A percentile compares a stretch with the other conserved stretches of the same genome.
These are phyloP conservation scores for Bombus pyrosoma DNA, from an alignment of 1,140 invertebrate genomes.

Conservation along the genomic window DNA sequence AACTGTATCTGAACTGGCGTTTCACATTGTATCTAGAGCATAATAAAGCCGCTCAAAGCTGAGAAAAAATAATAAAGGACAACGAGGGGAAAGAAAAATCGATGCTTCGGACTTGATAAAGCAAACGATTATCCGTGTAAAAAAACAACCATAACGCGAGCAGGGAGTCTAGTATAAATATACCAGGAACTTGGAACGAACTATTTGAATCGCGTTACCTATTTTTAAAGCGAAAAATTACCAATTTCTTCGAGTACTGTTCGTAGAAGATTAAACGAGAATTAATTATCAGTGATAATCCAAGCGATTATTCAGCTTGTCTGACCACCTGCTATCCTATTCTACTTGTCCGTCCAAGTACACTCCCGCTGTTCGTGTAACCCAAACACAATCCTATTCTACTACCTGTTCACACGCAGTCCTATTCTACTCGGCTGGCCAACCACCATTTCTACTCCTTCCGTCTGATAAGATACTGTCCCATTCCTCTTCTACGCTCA, in stretches of 20 bases:
- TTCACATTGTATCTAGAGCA: conserved; percentile 47
- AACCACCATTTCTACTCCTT: neutral
- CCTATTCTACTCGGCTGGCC: neutral
- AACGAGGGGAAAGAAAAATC: conserved; percentile 20
- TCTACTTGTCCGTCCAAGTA: neutral
- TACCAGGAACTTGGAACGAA: neutral
- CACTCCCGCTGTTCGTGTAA: neutral
- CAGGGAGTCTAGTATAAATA: neutral
- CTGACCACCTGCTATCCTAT: neutral
- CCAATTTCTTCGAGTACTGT: neutral
- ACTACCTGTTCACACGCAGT: neutral
- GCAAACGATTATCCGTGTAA: conserved; percentile 19
- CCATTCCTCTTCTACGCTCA: neutral
- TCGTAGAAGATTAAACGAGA: neutral
- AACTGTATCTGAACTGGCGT: conserved; percentile 41
- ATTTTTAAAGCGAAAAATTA: neutral
- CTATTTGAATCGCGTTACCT: neutral
- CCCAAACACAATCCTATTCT: neutral
- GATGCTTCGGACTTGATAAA: conserved; percentile 5
- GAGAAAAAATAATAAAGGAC: conserved; percentile 22
- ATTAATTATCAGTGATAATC: neutral
- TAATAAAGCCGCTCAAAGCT: conserved; percentile 35
- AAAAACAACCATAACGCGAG: neutral
- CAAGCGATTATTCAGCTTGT: neutral
- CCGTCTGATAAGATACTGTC: neutral